Evolutionary conservation across 2,888 invertebrate species (phyloP).

Genomic region (Tanypteryx hageni): DNA sequence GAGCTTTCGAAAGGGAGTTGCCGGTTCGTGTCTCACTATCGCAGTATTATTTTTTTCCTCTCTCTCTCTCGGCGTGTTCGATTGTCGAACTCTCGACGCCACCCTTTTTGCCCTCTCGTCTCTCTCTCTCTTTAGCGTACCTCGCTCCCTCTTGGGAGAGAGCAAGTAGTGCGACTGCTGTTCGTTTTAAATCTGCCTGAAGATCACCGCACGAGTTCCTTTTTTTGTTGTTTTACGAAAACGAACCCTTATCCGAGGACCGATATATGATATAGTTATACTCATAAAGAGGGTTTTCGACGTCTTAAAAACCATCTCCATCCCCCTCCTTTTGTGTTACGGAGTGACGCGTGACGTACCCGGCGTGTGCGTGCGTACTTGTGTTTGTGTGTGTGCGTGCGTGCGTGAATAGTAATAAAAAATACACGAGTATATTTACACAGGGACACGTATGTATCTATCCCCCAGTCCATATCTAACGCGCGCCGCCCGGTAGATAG

Average conservation of each 20-base stretch:
- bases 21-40: slow-evolving; percentile 48
- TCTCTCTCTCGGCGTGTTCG: too few species aligned
- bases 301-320: too few species aligned
- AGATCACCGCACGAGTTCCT: not conserved
- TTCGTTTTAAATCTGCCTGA: not conserved
- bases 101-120: not conserved
- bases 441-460: not conserved
- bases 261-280: too few species aligned
- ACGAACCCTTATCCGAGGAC: not conserved
- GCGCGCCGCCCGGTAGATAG: not conserved
- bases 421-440: not conserved
- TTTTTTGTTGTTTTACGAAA: not conserved
- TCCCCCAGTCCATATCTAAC: not conserved
- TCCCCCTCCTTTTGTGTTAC: too few species aligned
- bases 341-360: too few species aligned
- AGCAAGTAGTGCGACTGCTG: too few species aligned
- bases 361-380: not conserved
- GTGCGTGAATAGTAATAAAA: too few species aligned
- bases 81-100: not conserved
- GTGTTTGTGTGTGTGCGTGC: not conserved
- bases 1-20: slow-evolving; percentile 68
- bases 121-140: too few species aligned
- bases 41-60: not conserved
- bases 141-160: too few species aligned
- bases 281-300: too few species aligned